Conservation (phyloP, 2,888 invertebrate species). For the Napeogenes inachia region DNA sequence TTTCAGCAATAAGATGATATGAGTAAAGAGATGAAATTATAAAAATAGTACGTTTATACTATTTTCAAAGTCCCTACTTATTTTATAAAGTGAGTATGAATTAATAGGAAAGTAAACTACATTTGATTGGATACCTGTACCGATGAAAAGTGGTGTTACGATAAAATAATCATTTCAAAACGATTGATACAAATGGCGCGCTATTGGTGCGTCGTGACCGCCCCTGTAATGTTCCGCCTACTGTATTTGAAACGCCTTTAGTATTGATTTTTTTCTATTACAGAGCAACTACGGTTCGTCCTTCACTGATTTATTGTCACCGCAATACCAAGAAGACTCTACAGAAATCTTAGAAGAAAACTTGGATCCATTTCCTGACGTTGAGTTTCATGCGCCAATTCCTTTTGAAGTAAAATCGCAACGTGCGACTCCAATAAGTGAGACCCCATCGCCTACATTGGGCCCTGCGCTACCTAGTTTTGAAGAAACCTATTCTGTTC, state of each 20-base stretch:
- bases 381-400: constrained; percentile 74
- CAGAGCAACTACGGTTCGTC: constrained; percentile 88
- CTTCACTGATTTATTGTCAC: constrained; percentile 86
- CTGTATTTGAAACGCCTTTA: constrained; percentile 59
- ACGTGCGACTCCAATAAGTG: constrained; percentile 63
- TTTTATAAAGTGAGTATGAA: too few relatives aligned
- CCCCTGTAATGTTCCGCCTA: constrained; percentile 65
- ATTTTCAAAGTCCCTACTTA: too few relatives aligned
- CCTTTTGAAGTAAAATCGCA: constrained; percentile 66
- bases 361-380: constrained; percentile 85
- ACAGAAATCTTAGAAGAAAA: constrained; percentile 84
- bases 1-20: constrained; percentile 23
- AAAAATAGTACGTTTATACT: too few relatives aligned
- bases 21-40: too few relatives aligned
- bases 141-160: constrained; percentile 36
- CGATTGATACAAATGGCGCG: constrained; percentile 42
- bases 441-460: constrained; percentile 63
- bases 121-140: constrained; percentile 47
- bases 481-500: constrained; percentile 91
- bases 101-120: constrained; percentile 9
- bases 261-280: constrained; percentile 60
- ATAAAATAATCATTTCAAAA: constrained; percentile 33
- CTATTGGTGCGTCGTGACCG: constrained; percentile 59
- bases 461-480: constrained; percentile 88
- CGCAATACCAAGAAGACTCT: constrained; percentile 84